Evolutionary conservation across 1,140 invertebrate species (phyloP), one percentile per base, ranked within the genome.

Genomic region (Drosophila chauvacae): DNA sequence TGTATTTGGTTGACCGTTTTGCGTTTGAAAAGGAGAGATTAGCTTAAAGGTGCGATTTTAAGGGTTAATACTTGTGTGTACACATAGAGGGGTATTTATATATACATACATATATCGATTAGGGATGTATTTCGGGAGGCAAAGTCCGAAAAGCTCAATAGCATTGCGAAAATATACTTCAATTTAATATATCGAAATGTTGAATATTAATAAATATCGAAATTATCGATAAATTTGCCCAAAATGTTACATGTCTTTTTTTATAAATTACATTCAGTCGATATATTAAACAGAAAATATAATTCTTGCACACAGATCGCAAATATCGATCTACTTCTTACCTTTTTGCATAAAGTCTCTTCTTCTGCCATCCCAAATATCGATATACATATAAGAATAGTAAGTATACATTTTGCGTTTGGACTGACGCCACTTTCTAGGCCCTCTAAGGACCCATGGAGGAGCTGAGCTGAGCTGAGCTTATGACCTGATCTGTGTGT

Each of bases 51-150:
- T 48, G 64, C 44, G 11, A 14, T 39, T 48, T 47, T 20, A 9
- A 20, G 23, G 63, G 23, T 61, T 66, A 66, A 61, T 66, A 66
- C 63, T 65, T 42, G 41, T 37, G 42, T 45, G 23, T 23, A 26
- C 41, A 61, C 35, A 45, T 28, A 39, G 4, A 20, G 42, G 26
- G 13, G 13, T 33, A 35, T 33, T 39, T n/a, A 60, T 39, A 66
- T 66, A 45, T 45, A 45, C 7, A 47, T 30, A 50, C 28, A 33
- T 33, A 51, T 33, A 53, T 33, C 16, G 16, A 28, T 51, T 48
- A 26, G 13, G 45, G 45, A 48, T 48, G 45, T 7, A 47, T 26
- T 14, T 23, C 3, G 13, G 9, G 7, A 47, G 3, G 7, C 20
- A 26, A 23, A 14, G 4, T 16, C 41, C 2, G 41, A 42, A 18